Evolutionary conservation across 2,113 vertebrate species (phyloP).

Genomic region (Cyphomyrus discorhynchus): DNA sequence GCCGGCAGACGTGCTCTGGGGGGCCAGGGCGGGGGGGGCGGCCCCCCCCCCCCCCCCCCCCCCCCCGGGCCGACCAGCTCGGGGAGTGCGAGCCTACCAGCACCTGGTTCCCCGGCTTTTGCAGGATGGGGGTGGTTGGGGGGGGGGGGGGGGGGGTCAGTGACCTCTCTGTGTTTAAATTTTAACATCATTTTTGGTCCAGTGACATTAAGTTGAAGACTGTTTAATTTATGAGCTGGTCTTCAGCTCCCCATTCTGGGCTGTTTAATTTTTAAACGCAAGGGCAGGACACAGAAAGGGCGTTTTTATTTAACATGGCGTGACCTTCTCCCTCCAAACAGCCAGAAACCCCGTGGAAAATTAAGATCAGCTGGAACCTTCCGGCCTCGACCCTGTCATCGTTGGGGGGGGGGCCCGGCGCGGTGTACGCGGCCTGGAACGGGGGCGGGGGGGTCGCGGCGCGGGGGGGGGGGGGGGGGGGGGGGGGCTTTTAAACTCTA

Average conservation of each 20-base stretch:
- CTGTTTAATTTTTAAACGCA: conserved; percentile 45
- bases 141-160: conserved; percentile 1
- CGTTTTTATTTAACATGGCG: conserved; percentile 28
- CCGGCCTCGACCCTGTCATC: background rate
- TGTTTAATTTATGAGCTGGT: conserved; percentile 47
- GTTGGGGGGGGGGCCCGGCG: background rate
- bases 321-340: background rate
- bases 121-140: background rate
- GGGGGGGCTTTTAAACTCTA: background rate
- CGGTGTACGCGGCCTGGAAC: no score
- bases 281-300: conserved; percentile 27
- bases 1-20: background rate
- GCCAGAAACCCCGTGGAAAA: background rate
- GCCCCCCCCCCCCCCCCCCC: background rate
- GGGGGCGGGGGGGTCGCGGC: no score
- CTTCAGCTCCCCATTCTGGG: conserved; percentile 34
- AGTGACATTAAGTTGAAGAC: conserved; percentile 40
- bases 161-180: conserved; percentile 45
- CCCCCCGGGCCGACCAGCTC: background rate
- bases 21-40: no score
- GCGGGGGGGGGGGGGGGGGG: background rate
- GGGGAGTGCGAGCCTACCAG: background rate
- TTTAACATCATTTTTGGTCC: conserved; percentile 43
- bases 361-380: background rate
- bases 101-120: background rate